Evolutionary conservation across 2,797 vertebrate species (phyloP), one percentile per base, ranked within the genome.

Genomic region (Rhynchonycteris naso): DNA sequence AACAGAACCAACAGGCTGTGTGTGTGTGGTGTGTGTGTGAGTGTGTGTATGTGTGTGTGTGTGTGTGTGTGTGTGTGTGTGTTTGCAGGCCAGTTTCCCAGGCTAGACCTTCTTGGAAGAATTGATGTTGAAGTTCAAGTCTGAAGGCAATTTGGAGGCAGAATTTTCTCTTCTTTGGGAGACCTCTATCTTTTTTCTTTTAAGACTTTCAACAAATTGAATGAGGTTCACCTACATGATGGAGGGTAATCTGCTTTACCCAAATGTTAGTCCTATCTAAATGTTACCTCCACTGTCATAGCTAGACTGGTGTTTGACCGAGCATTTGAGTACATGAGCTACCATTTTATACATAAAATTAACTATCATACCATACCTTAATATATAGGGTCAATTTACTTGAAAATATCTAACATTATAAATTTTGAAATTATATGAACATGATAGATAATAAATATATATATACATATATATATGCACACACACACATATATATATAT

Each of bases 351-450:
- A 80, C 35, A 71, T 28, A 82, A 35, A 91, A 68, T 58, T 93
- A 52, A 88, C 35, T 10, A 30, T 69, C 47, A 80, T 0, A 21
- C 16, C 13, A 65, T 75, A 14, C 13, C 65, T 86, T 81, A 35
- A 59, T 81, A 43, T 80, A 87, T 90, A 61, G 33, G 26, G 21
- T 95, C 43, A 76, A 0, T 84, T 85, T 88, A 85, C 61, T 65
- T 71, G 58, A 86, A 91, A 63, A 75, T 76, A 54, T 65, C 4
- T 47, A 94, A 54, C 9, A 18, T 28, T 38, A 83, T 56, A 59
- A 72, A 72, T 71, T 93, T 92, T 71, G 18, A 81, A 93, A 58
- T 66, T 13, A 59, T 76, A 56, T 69, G 26, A 84, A 84, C 79
- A 58, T 84, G 47, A 56, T 38, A 43, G 35, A 52, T 74, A 43